Evolutionary conservation across 2,888 invertebrate genomes (phyloP).

Genomic region (Elegia similella): DNA sequence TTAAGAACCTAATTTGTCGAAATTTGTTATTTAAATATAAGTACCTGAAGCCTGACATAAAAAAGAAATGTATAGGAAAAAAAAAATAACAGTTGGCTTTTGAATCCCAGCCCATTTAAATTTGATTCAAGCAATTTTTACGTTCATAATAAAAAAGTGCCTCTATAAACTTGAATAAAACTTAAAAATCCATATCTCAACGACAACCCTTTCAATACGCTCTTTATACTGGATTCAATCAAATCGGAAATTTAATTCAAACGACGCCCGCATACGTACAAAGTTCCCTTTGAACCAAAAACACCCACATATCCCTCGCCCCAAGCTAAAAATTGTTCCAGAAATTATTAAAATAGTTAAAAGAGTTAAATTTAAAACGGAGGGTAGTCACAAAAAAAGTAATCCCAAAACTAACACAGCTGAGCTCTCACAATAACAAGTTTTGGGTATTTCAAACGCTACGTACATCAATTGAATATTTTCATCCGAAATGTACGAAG

Average conservation of each 20-base stretch:
- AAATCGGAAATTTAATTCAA: conserved; percentile 54
- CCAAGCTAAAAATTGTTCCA: conserved; percentile 68
- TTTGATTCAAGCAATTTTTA: neutral
- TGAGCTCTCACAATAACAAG: conserved; percentile 59
- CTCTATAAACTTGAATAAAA: neutral
- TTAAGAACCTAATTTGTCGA: no score
- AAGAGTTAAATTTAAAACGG: conserved; percentile 80
- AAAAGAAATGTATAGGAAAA: no score
- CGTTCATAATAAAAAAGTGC: neutral
- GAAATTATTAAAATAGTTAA: conserved; percentile 80
- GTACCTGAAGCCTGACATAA: no score
- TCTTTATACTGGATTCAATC: conserved; percentile 29
- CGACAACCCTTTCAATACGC: conserved; percentile 40
- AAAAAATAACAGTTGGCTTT: neutral
- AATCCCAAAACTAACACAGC: conserved; percentile 78
- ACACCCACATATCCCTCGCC: conserved; percentile 65
- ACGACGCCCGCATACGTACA: conserved; percentile 61
- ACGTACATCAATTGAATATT: conserved; percentile 25
- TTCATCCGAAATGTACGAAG: neutral
- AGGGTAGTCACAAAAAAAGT: conserved; percentile 63
- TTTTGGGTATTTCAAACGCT: conserved; percentile 35
- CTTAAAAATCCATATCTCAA: conserved; percentile 35
- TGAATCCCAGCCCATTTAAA: neutral
- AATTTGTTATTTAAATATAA: no score
- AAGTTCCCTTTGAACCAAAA: conserved; percentile 63